Evolutionary conservation across 1,140 invertebrate species (phyloP).

Genomic region (Stegodyphus dumicola): DNA sequence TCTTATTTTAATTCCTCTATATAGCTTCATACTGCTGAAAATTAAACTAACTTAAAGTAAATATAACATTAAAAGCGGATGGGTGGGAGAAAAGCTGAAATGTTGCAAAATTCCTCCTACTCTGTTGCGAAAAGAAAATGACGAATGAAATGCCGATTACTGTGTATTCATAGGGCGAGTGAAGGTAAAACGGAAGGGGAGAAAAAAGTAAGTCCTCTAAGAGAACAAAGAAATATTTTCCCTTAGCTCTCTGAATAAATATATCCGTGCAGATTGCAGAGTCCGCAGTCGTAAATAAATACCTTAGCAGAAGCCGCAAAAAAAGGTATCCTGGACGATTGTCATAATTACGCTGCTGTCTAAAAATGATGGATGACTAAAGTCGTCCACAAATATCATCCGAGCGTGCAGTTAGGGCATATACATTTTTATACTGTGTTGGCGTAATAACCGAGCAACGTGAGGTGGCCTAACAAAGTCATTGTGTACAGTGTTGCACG

Average conservation of each 20-base stretch:
- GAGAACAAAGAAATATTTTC: slow-evolving; percentile 37
- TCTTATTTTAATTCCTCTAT: too few relatives aligned
- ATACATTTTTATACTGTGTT: slow-evolving; percentile 45
- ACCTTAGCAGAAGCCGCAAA: slow-evolving; percentile 23
- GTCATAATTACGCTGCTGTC: slow-evolving; percentile 52
- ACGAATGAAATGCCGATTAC: too few relatives aligned
- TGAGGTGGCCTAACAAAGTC: slow-evolving; percentile 32
- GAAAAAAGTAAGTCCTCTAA: background rate
- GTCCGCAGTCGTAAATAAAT: slow-evolving; percentile 31
- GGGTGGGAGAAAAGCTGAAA: slow-evolving; percentile 13
- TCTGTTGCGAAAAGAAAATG: background rate
- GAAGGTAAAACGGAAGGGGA: background rate
- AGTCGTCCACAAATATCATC: slow-evolving; percentile 19
- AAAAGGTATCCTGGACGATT: slow-evolving; percentile 28
- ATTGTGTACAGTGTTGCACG: slow-evolving; percentile 29
- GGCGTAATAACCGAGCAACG: slow-evolving; percentile 39
- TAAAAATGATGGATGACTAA: slow-evolving; percentile 34
- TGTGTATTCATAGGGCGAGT: too few relatives aligned
- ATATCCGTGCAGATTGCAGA: slow-evolving; percentile 18
- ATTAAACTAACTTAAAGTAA: too few relatives aligned
- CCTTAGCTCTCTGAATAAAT: slow-evolving; percentile 23
- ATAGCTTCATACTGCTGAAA: too few relatives aligned
- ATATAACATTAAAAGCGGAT: background rate
- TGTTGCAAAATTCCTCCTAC: slow-evolving; percentile 5
- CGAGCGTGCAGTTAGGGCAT: background rate